phyloP scores from a whole-genome alignment of 2,888 invertebrate species.

The Agriopis aurantiaria region DNA sequence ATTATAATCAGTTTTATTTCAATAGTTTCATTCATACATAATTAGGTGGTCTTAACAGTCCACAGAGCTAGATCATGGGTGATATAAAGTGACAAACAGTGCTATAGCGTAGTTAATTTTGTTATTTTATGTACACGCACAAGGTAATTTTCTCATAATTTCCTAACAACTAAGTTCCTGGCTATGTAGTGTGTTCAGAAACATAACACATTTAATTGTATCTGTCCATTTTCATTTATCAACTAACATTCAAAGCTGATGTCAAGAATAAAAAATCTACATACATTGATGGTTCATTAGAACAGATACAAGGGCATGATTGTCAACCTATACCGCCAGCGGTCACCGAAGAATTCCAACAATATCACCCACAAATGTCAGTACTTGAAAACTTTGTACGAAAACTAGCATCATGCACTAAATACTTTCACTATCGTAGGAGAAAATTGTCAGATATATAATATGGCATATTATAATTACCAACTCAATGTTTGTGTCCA shows the following conservation, averaged over 20 bases:
- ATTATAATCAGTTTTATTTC: conserved; percentile 79
- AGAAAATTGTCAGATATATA: conserved; percentile 52
- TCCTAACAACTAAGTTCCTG: conserved; percentile 62
- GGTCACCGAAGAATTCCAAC: conserved; percentile 53
- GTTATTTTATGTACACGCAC: conserved; percentile 67
- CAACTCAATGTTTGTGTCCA: conserved; percentile 49
- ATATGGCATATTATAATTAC: conserved; percentile 58
- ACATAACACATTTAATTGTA: conserved; percentile 27
- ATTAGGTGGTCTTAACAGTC: conserved; percentile 70
- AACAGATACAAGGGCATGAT: conserved; percentile 58
- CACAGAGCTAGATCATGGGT: conserved; percentile 73
- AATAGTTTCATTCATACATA: conserved; percentile 81
- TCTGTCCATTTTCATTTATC: conserved; percentile 38
- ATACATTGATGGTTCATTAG: conserved; percentile 54
- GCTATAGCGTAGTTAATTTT: conserved; percentile 66
- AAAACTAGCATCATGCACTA: conserved; percentile 40
- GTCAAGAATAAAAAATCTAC: conserved; percentile 59
- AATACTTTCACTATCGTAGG: conserved; percentile 26
- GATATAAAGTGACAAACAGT: conserved; percentile 75
- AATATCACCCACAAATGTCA: conserved; percentile 25
- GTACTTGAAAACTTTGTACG: conserved; percentile 41
- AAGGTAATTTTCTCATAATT: conserved; percentile 53
- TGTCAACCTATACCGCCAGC: conserved; percentile 71
- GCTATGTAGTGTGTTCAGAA: conserved; percentile 45
- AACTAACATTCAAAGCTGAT: conserved; percentile 60